Percentiles rank a stretch among this genome's conserved stretches.
These are phyloP conservation scores for Eustalomyia histrio DNA, from an alignment of 2,888 invertebrate species.

Conservation along the genomic window DNA sequence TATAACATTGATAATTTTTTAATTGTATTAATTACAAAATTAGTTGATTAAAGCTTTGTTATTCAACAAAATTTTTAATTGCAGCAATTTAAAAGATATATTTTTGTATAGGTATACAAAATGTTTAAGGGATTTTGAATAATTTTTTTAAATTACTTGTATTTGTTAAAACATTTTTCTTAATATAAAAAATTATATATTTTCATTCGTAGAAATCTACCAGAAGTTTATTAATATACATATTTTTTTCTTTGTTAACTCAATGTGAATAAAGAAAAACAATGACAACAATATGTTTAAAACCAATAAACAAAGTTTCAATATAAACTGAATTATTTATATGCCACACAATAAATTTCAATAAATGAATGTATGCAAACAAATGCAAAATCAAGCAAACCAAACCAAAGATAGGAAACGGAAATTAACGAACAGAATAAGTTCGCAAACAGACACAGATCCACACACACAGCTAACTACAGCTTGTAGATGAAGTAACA, in stretches of 20 bases:
- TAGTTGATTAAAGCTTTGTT: too few species aligned
- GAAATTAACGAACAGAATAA: conserved; percentile 4
- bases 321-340: conserved; percentile 32
- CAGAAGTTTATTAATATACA: too few species aligned
- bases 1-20: too few species aligned
- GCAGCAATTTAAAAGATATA: too few species aligned
- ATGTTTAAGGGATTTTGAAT: too few species aligned
- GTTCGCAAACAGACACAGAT: not conserved
- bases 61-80: too few species aligned
- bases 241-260: not conserved
- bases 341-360: conserved; percentile 12
- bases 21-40: too few species aligned
- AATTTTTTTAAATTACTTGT: too few species aligned
- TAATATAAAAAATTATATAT: too few species aligned
- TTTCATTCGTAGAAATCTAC: too few species aligned
- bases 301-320: not conserved
- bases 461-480: not conserved
- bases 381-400: conserved; percentile 2
- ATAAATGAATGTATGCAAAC: not conserved
- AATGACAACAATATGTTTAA: not conserved
- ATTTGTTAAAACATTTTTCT: too few species aligned
- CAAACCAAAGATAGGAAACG: not conserved
- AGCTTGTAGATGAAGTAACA: not conserved
- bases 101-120: too few species aligned
- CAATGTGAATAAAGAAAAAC: not conserved